Evolutionary conservation across 2,888 invertebrate genomes (phyloP), one percentile per base, ranked within the genome.

Genomic region (Phyllotreta striolata): DNA sequence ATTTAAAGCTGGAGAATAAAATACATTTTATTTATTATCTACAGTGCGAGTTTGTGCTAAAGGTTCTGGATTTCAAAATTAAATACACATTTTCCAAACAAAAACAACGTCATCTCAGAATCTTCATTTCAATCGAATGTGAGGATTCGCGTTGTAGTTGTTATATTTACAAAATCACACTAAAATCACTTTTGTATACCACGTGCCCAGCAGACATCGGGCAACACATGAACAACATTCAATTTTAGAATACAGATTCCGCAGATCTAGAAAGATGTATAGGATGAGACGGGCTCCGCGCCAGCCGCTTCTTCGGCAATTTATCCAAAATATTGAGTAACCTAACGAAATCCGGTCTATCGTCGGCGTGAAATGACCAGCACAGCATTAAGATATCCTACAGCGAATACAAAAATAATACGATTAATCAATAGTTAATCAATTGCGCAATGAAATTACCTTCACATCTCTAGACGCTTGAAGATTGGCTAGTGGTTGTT

Each of bases 271-370:
- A 96, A 75, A 98, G 87, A 81, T 98, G 96, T 73, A 97, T 92
- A 37, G 98, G 98, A 87, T 98, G 98, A 67, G 98, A 98, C 71
- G 99, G 99, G 78, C 96, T 97, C 70, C 99, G 91, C 55, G 95
- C 96, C 72, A 99, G 87, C 49, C 95, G 88, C 84, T 97, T 97
- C 83, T 96, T 95, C 49, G 99, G 98, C 75, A 99, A 86, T 80
- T 93, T 92, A 79, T 96, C 94, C 63, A 99, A 86, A 63, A 91
- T 89, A 62, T 90, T 90, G 72, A 95, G 87, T 64, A 99, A 85
- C 70, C 89, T 88, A 59, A 91, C 88, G 83, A 99, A 99, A 80
- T 96, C 95, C 0, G 96, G 95, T 68, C 99, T 88, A 78, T 95
- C 93, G 61, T 86, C 85, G 5, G 91, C 85, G 62, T 90, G 89